Evolutionary conservation across 2,797 vertebrate species (phyloP).

Genomic region (Hipposideros larvatus): DNA sequence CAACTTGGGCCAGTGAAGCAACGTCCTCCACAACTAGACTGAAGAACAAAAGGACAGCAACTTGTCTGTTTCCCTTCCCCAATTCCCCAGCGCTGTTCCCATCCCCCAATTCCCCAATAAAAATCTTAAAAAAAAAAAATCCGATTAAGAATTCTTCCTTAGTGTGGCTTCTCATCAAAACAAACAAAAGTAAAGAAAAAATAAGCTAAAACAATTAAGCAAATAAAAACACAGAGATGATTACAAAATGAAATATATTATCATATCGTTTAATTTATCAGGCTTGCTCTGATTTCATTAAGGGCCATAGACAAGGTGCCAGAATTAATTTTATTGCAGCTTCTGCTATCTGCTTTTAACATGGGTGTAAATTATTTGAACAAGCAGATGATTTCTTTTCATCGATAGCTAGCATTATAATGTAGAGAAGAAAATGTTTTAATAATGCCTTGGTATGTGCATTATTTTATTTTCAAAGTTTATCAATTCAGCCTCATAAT

Average conservation of each 20-base stretch:
- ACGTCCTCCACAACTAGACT: too few species aligned
- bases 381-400: conserved; percentile 37
- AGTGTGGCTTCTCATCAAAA: conserved; percentile 48
- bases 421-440: conserved; percentile 15
- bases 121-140: not conserved
- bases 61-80: too few species aligned
- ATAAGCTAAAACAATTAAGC: conserved; percentile 33
- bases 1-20: too few species aligned
- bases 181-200: conserved; percentile 41
- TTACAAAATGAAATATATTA: conserved; percentile 48
- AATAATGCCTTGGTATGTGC: not conserved
- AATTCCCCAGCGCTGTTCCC: too few species aligned
- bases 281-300: conserved; percentile 39
- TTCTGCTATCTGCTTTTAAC: conserved; percentile 62
- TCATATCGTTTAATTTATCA: not conserved
- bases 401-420: not conserved
- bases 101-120: too few species aligned
- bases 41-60: too few species aligned
- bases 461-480: conserved; percentile 19
- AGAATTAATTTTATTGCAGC: conserved; percentile 50
- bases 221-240: conserved; percentile 29
- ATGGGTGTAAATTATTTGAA: conserved; percentile 32
- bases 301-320: not conserved
- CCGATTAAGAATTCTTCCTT: conserved; percentile 39
- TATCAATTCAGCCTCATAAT: not conserved